Conservation (phyloP, 2,888 invertebrate species). For the Nemapogon koenigi region DNA sequence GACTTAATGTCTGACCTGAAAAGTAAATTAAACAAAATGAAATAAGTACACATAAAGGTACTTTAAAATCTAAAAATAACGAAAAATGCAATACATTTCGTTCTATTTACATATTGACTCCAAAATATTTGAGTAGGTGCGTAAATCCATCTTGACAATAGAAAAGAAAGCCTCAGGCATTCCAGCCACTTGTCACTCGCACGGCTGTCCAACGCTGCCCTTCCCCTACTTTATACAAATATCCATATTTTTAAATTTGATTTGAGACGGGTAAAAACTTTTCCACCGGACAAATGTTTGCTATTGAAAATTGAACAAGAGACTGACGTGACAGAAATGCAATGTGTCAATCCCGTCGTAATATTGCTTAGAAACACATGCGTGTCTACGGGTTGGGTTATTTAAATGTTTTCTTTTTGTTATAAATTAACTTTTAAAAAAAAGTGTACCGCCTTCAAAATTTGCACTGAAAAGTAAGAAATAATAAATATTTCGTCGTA, state of each 20-base stretch:
- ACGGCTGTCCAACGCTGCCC: constrained; percentile 33
- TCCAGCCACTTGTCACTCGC: constrained; percentile 43
- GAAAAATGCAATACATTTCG: no score
- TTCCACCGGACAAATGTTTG: constrained; percentile 53
- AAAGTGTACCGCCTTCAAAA: no score
- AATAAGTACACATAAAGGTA: no score
- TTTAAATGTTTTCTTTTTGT: no score
- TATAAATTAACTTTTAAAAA: no score
- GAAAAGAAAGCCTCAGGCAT: neutral
- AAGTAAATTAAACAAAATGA: no score
- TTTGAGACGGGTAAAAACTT: constrained; percentile 35
- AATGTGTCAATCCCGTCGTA: constrained; percentile 25
- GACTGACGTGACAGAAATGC: constrained; percentile 56
- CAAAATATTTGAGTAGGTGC: no score
- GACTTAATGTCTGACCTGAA: no score
- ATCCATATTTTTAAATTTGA: constrained; percentile 62
- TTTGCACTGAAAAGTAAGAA: no score
- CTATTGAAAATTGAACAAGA: constrained; percentile 57
- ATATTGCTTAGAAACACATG: constrained; percentile 27
- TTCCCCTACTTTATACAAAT: constrained; percentile 38
- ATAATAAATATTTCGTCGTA: no score
- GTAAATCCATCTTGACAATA: constrained; percentile 8
- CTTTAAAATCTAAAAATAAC: no score
- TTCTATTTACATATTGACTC: no score
- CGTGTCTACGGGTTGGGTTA: constrained; percentile 5